Conservation (phyloP, 2,888 invertebrate genomes). For the Agrilus mali region DNA sequence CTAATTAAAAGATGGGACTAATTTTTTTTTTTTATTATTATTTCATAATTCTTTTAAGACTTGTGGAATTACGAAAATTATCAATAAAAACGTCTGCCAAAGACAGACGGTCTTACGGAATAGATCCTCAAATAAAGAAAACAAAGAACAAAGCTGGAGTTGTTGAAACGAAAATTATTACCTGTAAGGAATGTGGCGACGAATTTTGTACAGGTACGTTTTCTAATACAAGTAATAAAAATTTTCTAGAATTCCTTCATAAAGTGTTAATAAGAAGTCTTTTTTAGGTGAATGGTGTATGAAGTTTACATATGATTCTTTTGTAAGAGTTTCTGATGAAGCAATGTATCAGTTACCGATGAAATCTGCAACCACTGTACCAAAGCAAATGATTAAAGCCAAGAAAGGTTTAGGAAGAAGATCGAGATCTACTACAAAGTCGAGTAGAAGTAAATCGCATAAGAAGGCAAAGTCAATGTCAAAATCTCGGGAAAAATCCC, state of each 20-base stretch:
- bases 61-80: slow-evolving; percentile 71
- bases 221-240: background rate
- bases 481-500: slow-evolving; percentile 21
- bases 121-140: slow-evolving; percentile 56
- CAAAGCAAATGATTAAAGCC: slow-evolving; percentile 25
- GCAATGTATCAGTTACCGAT: slow-evolving; percentile 18
- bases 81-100: slow-evolving; percentile 57
- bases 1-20: too few species aligned
- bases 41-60: slow-evolving; percentile 34
- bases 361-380: slow-evolving; percentile 30
- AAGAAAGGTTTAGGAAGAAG: slow-evolving; percentile 24
- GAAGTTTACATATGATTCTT: slow-evolving; percentile 45
- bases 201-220: slow-evolving; percentile 65
- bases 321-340: slow-evolving; percentile 32
- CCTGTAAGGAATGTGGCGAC: slow-evolving; percentile 71
- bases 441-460: slow-evolving; percentile 11
- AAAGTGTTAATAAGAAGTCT: slow-evolving; percentile 7
- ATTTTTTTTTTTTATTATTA: too few species aligned
- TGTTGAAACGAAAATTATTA: slow-evolving; percentile 60
- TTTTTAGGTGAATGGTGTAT: slow-evolving; percentile 41
- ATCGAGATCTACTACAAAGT: slow-evolving; percentile 26
- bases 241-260: background rate
- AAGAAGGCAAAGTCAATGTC: slow-evolving; percentile 17
- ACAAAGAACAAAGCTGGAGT: slow-evolving; percentile 76
- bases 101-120: slow-evolving; percentile 53